Evolutionary conservation across 2,888 invertebrate species (phyloP).

Genomic region (Andrena dorsata): DNA sequence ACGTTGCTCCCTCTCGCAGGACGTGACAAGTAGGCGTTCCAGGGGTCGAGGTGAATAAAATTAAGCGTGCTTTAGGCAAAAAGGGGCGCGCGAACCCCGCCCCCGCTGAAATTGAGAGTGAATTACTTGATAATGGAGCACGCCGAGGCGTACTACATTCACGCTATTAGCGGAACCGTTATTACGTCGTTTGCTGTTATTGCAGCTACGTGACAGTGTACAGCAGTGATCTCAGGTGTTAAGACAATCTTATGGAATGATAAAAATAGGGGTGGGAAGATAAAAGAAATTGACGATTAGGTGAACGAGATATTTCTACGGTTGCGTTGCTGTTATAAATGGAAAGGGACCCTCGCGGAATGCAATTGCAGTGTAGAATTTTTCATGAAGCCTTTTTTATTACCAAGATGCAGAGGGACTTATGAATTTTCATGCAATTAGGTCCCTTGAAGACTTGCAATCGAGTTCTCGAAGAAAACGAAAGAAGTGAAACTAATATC

Average conservation of each 20-base stretch:
- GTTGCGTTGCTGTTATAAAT: no score
- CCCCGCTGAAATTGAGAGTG: constrained; percentile 17
- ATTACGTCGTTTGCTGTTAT: constrained; percentile 34
- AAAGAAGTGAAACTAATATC: no score
- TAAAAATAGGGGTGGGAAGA: background rate
- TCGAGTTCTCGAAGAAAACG: no score
- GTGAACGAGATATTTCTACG: no score
- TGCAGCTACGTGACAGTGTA: constrained; percentile 35
- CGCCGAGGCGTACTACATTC: constrained; percentile 28
- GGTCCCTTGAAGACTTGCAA: no score
- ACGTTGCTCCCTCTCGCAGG: constrained; percentile 13
- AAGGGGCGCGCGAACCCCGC: background rate
- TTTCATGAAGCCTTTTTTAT: no score
- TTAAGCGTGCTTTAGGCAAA: constrained; percentile 32
- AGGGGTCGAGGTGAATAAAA: constrained; percentile 45
- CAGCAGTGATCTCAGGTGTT: background rate
- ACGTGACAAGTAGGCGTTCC: constrained; percentile 49
- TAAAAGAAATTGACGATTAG: no score
- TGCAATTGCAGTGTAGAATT: no score
- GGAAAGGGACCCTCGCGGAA: no score
- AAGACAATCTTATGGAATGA: background rate
- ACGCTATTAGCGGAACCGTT: constrained; percentile 25
- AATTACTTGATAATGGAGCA: constrained; percentile 22
- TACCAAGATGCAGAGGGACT: no score
- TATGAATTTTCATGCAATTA: no score